Evolutionary conservation across 2,888 invertebrate species (phyloP).

Genomic region (Marasmarcha lunaedactyla): DNA sequence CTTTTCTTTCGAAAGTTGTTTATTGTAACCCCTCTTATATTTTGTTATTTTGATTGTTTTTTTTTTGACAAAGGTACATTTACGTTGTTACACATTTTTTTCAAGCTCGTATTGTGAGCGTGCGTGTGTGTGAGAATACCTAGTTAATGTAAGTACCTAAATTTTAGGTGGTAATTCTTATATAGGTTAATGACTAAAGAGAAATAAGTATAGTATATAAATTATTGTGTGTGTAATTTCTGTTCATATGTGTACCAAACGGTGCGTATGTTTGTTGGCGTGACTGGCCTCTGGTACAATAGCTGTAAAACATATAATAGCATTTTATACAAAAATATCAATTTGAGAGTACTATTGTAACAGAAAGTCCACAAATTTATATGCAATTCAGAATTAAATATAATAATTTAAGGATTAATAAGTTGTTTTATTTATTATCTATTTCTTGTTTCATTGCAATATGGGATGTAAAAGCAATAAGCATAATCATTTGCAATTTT

Average conservation of each 20-base stretch:
- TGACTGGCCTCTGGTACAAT: conserved; percentile 51
- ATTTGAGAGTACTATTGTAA: conserved; percentile 64
- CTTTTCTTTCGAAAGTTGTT: too few relatives aligned
- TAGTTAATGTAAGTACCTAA: conserved; percentile 55
- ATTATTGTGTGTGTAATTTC: conserved; percentile 67
- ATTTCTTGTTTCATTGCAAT: background rate
- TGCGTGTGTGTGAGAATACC: conserved; percentile 45
- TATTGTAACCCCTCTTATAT: too few relatives aligned
- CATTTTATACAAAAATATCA: conserved; percentile 64
- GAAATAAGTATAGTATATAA: conserved; percentile 57
- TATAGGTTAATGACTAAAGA: conserved; percentile 55
- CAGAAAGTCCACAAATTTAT: conserved; percentile 70
- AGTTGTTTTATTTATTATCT: conserved; percentile 27
- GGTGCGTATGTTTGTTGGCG: conserved; percentile 34
- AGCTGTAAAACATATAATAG: conserved; percentile 57
- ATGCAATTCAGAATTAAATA: conserved; percentile 66
- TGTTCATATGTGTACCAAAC: conserved; percentile 47
- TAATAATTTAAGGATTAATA: conserved; percentile 55
- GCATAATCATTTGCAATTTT: too few relatives aligned
- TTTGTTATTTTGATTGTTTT: background rate
- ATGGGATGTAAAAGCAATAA: too few relatives aligned
- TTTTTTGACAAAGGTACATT: background rate
- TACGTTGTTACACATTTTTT: conserved; percentile 28
- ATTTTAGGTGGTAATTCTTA: conserved; percentile 51
- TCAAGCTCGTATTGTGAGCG: conserved; percentile 31